Base-by-base conservation (phyloP, 2,888 invertebrate species). In the Actias luna region DNA sequence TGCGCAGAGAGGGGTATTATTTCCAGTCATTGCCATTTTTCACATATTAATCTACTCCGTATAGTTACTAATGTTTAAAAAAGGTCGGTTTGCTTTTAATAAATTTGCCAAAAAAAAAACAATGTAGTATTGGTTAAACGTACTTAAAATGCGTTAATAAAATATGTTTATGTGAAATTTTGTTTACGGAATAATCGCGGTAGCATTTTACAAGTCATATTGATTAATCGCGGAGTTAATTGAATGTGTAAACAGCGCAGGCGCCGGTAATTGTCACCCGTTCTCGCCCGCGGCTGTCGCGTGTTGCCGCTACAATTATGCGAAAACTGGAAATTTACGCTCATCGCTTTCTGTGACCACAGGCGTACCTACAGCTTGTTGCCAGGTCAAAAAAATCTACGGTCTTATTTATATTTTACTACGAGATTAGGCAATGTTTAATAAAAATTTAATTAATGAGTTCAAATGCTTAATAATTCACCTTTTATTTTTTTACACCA, bases 301-400 rank as follows among this genome's bases (percentile, higher is more conserved):
- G 82, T 82, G 86, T 84, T 83, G 80, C 78, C 82, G 78, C 67
- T 62, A 72, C 77, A 84, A 88, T 88, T 88, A 89, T 89, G 90
- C 83, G 88, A 88, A 89, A 72, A 75, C 79, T 84, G 79, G 74
- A 86, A 88, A 88, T 88, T 87, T 77, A 81, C 76, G 78, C 59
- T 36, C 61, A 36, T 36, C 57, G 55, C 55, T 27, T 14, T 52
- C 31, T 27, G 16, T 27, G 39, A 52, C 42, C 61, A 36, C 57
- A 31, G 57, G 39, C 42, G 18, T 42, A 61, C 42, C 14, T 42
- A 61, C 36, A 16, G 57, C 66, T 67, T 61, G 64, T 60, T 63
- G 59, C 58, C 67, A 67, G 68, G 68, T 71, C 10, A 22, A 5
- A 55, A n/a, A 61, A 58, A 10, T 39, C 39, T 58, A 62, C 42